Conservation (phyloP, 2,113 vertebrate species). For the Microtus ochrogaster region DNA sequence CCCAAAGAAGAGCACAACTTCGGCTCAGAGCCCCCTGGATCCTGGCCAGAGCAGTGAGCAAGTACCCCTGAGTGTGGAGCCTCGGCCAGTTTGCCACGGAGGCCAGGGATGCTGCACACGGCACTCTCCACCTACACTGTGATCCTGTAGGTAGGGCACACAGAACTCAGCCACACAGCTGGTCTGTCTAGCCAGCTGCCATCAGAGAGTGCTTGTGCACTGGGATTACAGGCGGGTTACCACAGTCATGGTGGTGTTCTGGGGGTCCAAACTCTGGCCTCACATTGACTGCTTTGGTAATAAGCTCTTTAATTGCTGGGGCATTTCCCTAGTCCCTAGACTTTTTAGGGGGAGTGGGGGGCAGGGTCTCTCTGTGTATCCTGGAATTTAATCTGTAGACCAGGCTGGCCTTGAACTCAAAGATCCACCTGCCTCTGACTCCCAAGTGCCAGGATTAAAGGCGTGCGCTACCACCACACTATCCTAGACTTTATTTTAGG, state of each 20-base stretch:
- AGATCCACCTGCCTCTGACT: background rate
- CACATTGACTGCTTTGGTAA: background rate
- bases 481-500: background rate
- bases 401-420: background rate
- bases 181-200: background rate
- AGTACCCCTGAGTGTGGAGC: background rate
- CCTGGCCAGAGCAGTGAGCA: background rate
- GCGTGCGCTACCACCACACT: fast-evolving
- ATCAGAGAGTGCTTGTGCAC: background rate
- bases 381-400: background rate
- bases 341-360: no score
- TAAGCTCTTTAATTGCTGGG: background rate
- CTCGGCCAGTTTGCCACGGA: background rate
- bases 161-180: background rate
- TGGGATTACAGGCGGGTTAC: background rate
- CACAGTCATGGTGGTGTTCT: background rate
- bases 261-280: background rate
- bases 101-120: background rate
- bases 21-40: background rate
- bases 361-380: background rate
- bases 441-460: background rate
- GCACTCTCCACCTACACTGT: background rate
- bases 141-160: background rate
- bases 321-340: background rate
- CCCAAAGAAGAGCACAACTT: background rate